Base-by-base conservation (phyloP, 2,797 vertebrate genomes). In the Pangasius krempfi region DNA sequence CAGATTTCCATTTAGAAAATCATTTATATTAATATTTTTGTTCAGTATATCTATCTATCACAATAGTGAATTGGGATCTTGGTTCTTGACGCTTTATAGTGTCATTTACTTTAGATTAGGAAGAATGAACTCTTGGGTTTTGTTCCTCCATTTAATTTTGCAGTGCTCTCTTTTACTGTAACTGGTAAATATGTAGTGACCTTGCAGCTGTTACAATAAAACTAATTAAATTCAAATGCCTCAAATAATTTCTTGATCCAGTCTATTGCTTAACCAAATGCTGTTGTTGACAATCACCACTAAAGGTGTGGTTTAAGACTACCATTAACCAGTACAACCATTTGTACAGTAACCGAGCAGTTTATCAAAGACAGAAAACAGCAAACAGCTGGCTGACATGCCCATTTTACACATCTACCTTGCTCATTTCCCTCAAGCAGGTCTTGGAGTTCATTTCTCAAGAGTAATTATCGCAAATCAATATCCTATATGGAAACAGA, bases 401-500 rank as follows among this genome's bases (percentile, higher is more conserved):
- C n/a, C 73, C 27, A 76, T 76, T 76, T 76, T n/a, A n/a, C 25
- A 76, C 2, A 14, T 50, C 25, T 50, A 22, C 10, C 22, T 75
- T 27, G 5, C 44, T 76, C 73, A 50, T 76, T 76, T 50, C 44
- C 27, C 44, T 76, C 73, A 33, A 76, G 73, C 73, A n/a, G 73
- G 73, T 50, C 22, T 50, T 76, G 73, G 44, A 81, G 70, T 88
- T 86, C 37, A 89, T 90, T 86, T 90, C 62, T 75, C 72, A 72
- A 84, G 70, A 78, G 72, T 86, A 84, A 89, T 83, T 89, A 88
- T 73, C 80, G 78, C 87, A 72, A 90, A 91, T 91, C 72, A 73
- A 73, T 75, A 75, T 47, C 72, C 20, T 75, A 73, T 73, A 33
- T 37, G 66, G 66, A 70, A 75, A 75, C 40, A 47, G 72, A 33